Evolutionary conservation across 2,888 invertebrate genomes (phyloP).

Genomic region (Eledone cirrhosa): DNA sequence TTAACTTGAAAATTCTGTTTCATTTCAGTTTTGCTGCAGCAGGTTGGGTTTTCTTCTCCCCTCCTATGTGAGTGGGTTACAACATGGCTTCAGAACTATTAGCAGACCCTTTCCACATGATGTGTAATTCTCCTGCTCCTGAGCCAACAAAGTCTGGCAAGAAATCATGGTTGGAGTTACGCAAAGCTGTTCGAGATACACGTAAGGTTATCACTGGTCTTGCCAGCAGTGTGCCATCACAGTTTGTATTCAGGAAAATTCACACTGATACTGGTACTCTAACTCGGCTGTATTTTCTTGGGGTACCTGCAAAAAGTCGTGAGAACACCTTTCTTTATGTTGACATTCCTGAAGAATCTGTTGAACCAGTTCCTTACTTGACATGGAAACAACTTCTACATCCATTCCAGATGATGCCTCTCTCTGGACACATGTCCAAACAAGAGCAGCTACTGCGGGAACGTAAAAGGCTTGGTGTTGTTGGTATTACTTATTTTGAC

Average conservation of each 20-base stretch:
- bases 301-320: slow-evolving; percentile 86
- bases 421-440: slow-evolving; percentile 76
- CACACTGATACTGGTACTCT: slow-evolving; percentile 47
- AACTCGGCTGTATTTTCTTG: slow-evolving; percentile 87
- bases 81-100: slow-evolving; percentile 27
- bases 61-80: slow-evolving; percentile 17
- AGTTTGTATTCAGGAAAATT: slow-evolving; percentile 60
- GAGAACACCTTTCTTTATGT: slow-evolving; percentile 88
- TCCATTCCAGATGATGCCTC: slow-evolving; percentile 70
- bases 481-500: slow-evolving; percentile 92
- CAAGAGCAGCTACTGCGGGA: slow-evolving; percentile 93
- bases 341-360: slow-evolving; percentile 73
- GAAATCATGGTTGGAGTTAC: slow-evolving; percentile 63
- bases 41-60: not conserved
- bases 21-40: too few relatives aligned
- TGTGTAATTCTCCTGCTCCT: slow-evolving; percentile 18
- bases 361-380: slow-evolving; percentile 37
- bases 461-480: slow-evolving; percentile 87
- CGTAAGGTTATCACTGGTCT: slow-evolving; percentile 58
- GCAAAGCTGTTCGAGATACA: slow-evolving; percentile 61
- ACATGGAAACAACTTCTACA: slow-evolving; percentile 85
- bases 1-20: too few relatives aligned
- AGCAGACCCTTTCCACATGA: slow-evolving; percentile 15
- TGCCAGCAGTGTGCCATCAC: slow-evolving; percentile 59
- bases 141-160: slow-evolving; percentile 33